Evolutionary conservation across 2,113 vertebrate genomes (phyloP), one percentile per base, ranked within the genome.

Genomic region (Glareola pratincola): DNA sequence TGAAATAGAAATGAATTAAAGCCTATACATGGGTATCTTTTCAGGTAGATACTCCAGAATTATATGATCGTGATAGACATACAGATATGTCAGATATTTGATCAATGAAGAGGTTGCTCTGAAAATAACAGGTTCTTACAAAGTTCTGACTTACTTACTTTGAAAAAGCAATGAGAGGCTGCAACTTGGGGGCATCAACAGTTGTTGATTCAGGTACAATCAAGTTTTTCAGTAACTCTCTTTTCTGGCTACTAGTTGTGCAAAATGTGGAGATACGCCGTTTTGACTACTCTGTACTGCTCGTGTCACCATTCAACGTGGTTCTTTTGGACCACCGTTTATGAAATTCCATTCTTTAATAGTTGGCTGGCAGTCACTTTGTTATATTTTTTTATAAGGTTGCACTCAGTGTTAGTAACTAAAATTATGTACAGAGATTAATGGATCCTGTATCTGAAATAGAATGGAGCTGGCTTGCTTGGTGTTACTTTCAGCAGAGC

Each of bases 21-120:
- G 14, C 12, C 20, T 22, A 1, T 16, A 13, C 0, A 1, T 11
- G 10, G 0, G 2, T 73, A 48, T 56, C 47, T 90, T 82, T 90
- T 79, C 19, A 45, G 32, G 37, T 41, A 63, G 60, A 4, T 47
- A 11, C 13, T 72, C 83, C 37, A 48, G 43, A 60, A 47, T 64
- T 89, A 13, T 4, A 4, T 76, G 18, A 5, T 74, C 8, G 18
- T 69, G 14, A 6, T 69, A 15, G 9, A 21, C 13, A 26, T 41
- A 56, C 4, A 21, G 39, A 27, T 54, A 48, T 1, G 41, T 13
- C 41, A 41, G 41, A 1, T 60, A 43, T 22, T 47, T 56, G 14
- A 43, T 79, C 15, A 62, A 2, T 37, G 9, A 20, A 78, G 82
- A 78, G 3, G 3, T 57, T 92, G 8, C 14, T 71, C 30, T 66